Evolutionary conservation across 1,140 invertebrate species (phyloP).

Genomic region (Proctacanthus coquilletti): DNA sequence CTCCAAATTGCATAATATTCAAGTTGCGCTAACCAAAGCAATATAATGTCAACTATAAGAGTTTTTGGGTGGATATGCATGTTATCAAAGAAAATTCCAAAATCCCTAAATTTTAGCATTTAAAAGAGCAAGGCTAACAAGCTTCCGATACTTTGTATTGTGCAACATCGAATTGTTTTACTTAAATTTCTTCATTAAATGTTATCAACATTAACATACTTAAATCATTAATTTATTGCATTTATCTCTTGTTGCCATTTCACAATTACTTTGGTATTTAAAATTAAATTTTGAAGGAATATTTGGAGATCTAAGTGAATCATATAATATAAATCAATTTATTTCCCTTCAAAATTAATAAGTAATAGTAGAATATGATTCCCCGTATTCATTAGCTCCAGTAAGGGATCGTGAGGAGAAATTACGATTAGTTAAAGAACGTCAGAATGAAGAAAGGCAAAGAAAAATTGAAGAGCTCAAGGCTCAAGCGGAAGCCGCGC

Average conservation of each 20-base stretch:
- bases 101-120: no score
- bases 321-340: neutral
- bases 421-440: slow-evolving; percentile 51
- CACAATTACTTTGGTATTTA: neutral
- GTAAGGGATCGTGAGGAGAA: slow-evolving; percentile 37
- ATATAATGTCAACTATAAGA: no score
- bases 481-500: slow-evolving; percentile 67
- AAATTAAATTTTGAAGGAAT: neutral
- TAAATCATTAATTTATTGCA: slow-evolving; percentile 2
- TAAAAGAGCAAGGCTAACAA: no score
- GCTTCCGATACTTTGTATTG: no score
- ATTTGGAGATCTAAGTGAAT: neutral
- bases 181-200: no score
- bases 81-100: no score
- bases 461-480: slow-evolving; percentile 72
- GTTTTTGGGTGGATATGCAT: no score
- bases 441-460: slow-evolving; percentile 72
- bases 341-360: neutral
- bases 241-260: neutral
- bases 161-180: no score
- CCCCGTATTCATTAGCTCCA: no score
- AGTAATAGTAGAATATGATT: no score
- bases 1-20: no score
- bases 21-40: no score
- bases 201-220: slow-evolving; percentile 1